Base-by-base conservation (phyloP, 2,797 vertebrate genomes). In the Parambassis ranga region DNA sequence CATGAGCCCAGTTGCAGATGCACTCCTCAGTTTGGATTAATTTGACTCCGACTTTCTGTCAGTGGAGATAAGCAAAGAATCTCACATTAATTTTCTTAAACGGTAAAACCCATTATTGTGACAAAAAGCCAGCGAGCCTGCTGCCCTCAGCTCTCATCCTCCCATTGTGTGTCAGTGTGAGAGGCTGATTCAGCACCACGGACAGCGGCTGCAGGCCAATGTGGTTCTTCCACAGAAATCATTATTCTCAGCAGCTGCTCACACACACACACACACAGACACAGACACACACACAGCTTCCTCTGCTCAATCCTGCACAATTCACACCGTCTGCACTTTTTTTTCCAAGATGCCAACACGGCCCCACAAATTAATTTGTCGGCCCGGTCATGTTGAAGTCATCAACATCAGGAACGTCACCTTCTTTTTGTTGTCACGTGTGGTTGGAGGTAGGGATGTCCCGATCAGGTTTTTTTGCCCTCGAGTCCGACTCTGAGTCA, bases 101-200 rank as follows among this genome's bases (percentile, higher is more conserved):
- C 7, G 10, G 57, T 24, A 38, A 59, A 60, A 69, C 4, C 24
- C 50, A 77, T 72, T 74, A 77, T 38, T 30, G 37, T 23, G 41
- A 58, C 16, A 66, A 60, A 74, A 63, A 50, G 26, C 11, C 8
- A 1, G 52, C 56, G 41, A 73, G 49, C 30, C 6, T 3, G 0
- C 6, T 42, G 65, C n/a, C 46, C 65, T 38, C 31, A 14, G 53
- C 52, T 57, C 41, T 46, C 16, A 26, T 36, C 15, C 50, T 46
- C 22, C 60, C 59, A 36, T 19, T 71, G 63, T 67, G 55, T 56
- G 47, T 68, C 50, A 50, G 42, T 2, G 20, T 49, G 39, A 46
- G 37, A 65, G 57, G 48, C 62, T 76, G 63, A 81, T 55, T 80
- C 83, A 87, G 86, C 58, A 84, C 72, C 74, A 62, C 1, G 43